Base-by-base conservation (phyloP, 1,140 invertebrate genomes). In the Bombus superbus region DNA sequence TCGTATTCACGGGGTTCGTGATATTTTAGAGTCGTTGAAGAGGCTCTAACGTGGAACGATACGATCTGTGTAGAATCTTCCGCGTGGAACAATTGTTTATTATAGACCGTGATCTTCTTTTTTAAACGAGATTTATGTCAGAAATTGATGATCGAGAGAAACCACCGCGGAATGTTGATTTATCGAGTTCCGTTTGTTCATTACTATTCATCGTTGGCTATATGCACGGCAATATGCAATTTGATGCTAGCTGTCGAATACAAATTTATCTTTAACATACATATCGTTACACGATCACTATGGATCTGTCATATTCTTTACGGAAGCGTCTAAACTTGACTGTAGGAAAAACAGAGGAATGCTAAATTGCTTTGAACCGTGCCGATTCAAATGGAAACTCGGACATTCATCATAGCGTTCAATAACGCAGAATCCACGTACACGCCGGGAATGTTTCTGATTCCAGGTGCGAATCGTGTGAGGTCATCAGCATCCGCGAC, bases 401-500 rank as follows among this genome's bases (percentile, higher is more conserved):
- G 38, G 22, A 35, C 44, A 47, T 74, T 11, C 44, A 28, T 53
- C n/a, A 25, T 32, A 8, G 42, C 44, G 25, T 68, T 9, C 25
- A 69, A 35, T 40, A 71, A 80, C 28, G 25, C 53, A 22, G 11
- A 35, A 40, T 38, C 59, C 69, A 44, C 44, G 40, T 47, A 42
- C 25, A 59, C n/a, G 57, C 28, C 6, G 18, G 32, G 4, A 22
- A 66, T 76, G 6, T 69, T n/a, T 35, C 32, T 72, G 40, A 64
- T 88, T 96, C 77, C 96, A 98, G 98, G 97, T 96, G 96, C 97
- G 38, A 95, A 94, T 92, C 96, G 97, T 92, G 96, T 96, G 84
- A 96, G 98, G 94, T 95, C 96, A 86, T 95, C 97, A 57, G 91
- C 96, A 64, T 95, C 96, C 32, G 95, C 98, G 86, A 97, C 97